Percentiles rank a stretch among this genome's conserved stretches.
Conservation (phyloP, 2,888 invertebrate species). For the Volucella inflata region DNA sequence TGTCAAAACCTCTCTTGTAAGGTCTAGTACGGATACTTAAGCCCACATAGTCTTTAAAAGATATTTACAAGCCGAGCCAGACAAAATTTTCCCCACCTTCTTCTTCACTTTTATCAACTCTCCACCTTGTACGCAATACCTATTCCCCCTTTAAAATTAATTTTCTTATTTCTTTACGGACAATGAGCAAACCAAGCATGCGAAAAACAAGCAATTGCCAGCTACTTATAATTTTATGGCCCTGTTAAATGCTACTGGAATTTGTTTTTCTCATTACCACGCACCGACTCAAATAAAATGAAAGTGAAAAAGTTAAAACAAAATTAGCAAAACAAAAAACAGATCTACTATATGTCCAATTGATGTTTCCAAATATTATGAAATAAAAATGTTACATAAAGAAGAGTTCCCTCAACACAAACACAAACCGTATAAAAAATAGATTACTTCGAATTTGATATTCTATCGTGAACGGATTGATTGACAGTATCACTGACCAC, state of each 20-base stretch:
- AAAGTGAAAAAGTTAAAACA: slow-evolving; percentile 43
- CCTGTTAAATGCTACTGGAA: slow-evolving; percentile 25
- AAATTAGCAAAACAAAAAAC: slow-evolving; percentile 3
- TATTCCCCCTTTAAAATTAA: neutral
- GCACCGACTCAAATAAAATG: slow-evolving; percentile 12
- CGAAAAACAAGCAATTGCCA: slow-evolving; percentile 34
- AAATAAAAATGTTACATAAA: slow-evolving; percentile 23
- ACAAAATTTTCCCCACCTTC: too few species aligned
- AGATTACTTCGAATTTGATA: slow-evolving; percentile 15
- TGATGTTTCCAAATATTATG: slow-evolving; percentile 3
- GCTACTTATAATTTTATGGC: slow-evolving; percentile 19
- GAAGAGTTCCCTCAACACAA: neutral
- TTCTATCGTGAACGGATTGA: slow-evolving; percentile 12
- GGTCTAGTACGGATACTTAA: too few species aligned
- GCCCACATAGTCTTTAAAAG: too few species aligned
- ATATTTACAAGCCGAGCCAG: too few species aligned
- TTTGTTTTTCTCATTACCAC: neutral
- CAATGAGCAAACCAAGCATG: slow-evolving; percentile 17
- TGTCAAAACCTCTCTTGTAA: too few species aligned
- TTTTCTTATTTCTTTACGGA: slow-evolving; percentile 15
- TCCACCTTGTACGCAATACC: too few species aligned
- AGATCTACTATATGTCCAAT: neutral
- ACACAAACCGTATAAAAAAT: neutral
- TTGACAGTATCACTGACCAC: neutral
- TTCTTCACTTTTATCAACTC: too few species aligned